A percentile compares a stretch with the other conserved stretches of the same genome.
Evolutionary conservation across 2,797 vertebrate species (phyloP).

Genomic region (Parotocinclus haroldoi): DNA sequence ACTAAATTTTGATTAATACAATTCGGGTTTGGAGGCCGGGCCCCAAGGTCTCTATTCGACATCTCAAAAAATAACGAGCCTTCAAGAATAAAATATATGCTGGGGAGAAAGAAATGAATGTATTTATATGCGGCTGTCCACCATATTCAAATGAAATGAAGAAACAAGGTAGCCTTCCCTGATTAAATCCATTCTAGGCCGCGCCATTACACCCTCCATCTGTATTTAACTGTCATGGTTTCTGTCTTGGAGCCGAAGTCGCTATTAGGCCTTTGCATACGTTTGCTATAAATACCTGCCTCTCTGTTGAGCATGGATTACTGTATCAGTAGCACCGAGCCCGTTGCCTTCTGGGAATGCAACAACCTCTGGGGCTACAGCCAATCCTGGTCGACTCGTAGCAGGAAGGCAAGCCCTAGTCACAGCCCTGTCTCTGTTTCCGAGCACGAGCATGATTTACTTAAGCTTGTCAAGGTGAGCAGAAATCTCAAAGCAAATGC

Average conservation of each 20-base stretch:
- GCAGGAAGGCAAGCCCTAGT: conserved; percentile 28
- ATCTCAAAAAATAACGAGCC: conserved; percentile 85
- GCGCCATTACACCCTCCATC: conserved; percentile 53
- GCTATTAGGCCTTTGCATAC: conserved; percentile 75
- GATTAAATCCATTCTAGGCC: conserved; percentile 74
- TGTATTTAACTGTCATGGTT: conserved; percentile 65
- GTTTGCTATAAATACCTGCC: conserved; percentile 82
- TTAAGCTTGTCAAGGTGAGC: conserved; percentile 89
- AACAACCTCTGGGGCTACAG: conserved; percentile 69
- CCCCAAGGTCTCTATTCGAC: conserved; percentile 75
- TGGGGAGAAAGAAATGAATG: conserved; percentile 68
- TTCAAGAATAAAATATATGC: conserved; percentile 86
- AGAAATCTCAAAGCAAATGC: conserved; percentile 87
- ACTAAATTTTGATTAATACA: conserved; percentile 90
- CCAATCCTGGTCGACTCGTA: conserved; percentile 67
- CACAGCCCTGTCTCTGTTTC: conserved; percentile 58
- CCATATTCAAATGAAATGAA: conserved; percentile 84
- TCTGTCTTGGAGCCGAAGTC: conserved; percentile 59
- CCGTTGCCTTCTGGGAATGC: conserved; percentile 76
- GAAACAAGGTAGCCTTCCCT: conserved; percentile 67
- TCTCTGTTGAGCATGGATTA: conserved; percentile 55
- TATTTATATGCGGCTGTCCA: conserved; percentile 71
- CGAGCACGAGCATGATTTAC: conserved; percentile 77
- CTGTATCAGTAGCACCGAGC: conserved; percentile 62
- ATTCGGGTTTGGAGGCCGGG: conserved; percentile 76